Conservation (phyloP, 2,113 vertebrate genomes). For the Chloropsis cyanopogon region DNA sequence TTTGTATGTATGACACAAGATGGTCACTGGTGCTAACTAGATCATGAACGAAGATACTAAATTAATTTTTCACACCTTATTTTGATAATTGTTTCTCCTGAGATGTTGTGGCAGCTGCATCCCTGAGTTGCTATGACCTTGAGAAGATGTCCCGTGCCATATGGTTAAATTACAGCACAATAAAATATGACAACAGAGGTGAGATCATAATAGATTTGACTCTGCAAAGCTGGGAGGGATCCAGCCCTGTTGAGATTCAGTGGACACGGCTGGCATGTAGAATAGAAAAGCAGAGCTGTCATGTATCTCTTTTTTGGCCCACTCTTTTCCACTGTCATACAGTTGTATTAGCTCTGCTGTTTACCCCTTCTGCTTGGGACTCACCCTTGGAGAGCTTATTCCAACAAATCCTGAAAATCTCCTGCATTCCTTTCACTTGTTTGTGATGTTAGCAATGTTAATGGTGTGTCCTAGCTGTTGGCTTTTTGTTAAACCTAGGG, state of each 20-base stretch:
- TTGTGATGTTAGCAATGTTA: background rate
- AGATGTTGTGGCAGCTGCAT: background rate
- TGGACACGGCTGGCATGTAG: background rate
- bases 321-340: background rate
- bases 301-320: background rate
- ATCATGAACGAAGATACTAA: background rate
- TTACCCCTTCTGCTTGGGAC: background rate
- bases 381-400: background rate
- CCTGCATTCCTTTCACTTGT: background rate
- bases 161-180: background rate
- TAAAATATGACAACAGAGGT: background rate
- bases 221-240: background rate
- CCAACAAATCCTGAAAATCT: background rate
- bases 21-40: background rate
- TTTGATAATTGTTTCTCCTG: background rate
- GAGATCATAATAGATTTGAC: background rate
- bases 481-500: background rate
- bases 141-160: background rate
- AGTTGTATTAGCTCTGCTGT: background rate
- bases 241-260: background rate
- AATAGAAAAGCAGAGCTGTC: background rate
- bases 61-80: background rate
- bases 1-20: background rate
- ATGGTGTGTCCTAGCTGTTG: background rate
- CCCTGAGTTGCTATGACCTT: background rate